These are phyloP conservation scores for Cerceris ruficornis DNA, from an alignment of 2,888 invertebrate species.

Conservation along the genomic window DNA sequence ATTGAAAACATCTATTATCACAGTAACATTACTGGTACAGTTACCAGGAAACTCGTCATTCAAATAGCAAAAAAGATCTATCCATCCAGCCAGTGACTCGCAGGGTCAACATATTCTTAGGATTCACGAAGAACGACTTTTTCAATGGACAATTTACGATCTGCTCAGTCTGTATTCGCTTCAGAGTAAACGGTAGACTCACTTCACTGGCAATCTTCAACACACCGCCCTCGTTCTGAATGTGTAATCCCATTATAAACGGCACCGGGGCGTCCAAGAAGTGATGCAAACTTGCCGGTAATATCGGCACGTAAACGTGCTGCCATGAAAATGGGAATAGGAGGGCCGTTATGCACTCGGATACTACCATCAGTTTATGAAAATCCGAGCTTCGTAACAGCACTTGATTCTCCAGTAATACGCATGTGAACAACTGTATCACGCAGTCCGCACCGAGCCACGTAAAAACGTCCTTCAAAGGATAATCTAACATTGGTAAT, in stretches of 20 bases:
- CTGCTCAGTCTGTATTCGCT: background rate
- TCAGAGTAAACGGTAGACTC: conserved; percentile 36
- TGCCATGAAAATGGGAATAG: conserved; percentile 98
- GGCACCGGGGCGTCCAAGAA: conserved; percentile 99
- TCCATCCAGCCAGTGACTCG: too few relatives aligned
- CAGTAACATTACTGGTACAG: too few relatives aligned
- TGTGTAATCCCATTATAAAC: conserved; percentile 96
- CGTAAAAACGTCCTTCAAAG: conserved; percentile 93
- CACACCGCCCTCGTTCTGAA: conserved; percentile 80
- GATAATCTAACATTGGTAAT: conserved; percentile 96
- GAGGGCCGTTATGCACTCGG: conserved; percentile 95
- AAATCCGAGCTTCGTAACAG: conserved; percentile 96
- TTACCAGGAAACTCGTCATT: too few relatives aligned
- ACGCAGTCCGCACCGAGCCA: conserved; percentile 96
- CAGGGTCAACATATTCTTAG: too few relatives aligned
- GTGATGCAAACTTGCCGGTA: conserved; percentile 96
- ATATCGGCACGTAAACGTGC: conserved; percentile 99
- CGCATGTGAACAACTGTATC: conserved; percentile 96
- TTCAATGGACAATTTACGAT: background rate
- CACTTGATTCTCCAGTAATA: conserved; percentile 98
- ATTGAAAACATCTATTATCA: too few relatives aligned
- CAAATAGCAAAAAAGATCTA: too few relatives aligned
- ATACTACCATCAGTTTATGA: conserved; percentile 97
- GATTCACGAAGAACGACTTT: too few relatives aligned
- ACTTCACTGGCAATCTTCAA: conserved; percentile 82